These are phyloP conservation scores for Lonchura striata DNA, from an alignment of 2,113 vertebrate genomes.

Conservation along the genomic window DNA sequence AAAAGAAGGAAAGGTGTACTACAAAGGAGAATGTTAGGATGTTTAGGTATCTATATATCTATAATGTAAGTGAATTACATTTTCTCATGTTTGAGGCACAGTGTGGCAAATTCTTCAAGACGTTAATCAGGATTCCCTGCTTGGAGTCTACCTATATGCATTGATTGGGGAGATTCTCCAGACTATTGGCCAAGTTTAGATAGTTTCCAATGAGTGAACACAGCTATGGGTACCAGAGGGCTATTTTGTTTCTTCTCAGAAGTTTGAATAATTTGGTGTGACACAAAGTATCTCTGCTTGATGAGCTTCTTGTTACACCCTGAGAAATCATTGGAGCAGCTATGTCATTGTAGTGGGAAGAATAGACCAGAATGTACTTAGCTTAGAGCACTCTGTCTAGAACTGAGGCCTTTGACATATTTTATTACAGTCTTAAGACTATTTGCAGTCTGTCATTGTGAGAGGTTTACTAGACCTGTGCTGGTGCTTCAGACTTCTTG, in stretches of 20 bases:
- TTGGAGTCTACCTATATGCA: background rate
- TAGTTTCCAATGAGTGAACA: background rate
- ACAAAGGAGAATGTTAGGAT: background rate
- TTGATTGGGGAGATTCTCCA: background rate
- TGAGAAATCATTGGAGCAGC: background rate
- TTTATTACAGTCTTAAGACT: background rate
- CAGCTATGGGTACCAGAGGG: background rate
- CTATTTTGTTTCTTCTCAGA: background rate
- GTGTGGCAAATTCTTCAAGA: background rate
- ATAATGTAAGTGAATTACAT: background rate
- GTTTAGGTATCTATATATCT: background rate
- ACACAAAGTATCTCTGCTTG: background rate
- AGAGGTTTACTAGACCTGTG: background rate
- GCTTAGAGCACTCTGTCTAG: background rate
- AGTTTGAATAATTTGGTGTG: background rate
- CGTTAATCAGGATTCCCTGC: background rate
- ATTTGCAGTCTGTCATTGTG: background rate
- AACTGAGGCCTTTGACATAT: background rate
- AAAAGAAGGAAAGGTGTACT: background rate
- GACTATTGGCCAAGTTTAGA: background rate
- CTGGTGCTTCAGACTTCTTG: background rate
- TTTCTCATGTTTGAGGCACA: background rate
- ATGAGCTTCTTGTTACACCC: background rate
- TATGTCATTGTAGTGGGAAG: background rate
- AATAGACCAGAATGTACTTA: background rate